These are phyloP conservation scores for Neodon shergylaensis DNA, from an alignment of 2,113 vertebrate species.

Conservation along the genomic window DNA sequence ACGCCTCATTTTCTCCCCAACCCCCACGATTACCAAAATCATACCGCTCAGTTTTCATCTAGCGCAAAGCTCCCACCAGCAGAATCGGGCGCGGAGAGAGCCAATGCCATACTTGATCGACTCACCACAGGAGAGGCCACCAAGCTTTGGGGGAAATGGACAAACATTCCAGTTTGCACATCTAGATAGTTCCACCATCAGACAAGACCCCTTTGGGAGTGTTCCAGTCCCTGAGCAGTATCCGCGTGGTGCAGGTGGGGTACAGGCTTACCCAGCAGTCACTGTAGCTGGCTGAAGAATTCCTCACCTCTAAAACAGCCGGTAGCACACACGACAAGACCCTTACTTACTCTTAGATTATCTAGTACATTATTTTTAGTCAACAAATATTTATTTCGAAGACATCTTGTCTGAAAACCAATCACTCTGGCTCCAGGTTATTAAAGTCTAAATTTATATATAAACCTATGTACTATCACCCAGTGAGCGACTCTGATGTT, in stretches of 20 bases:
- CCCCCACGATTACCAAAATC: not conserved
- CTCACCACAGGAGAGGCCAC: too few relatives aligned
- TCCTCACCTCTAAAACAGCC: not conserved
- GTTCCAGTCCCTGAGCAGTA: not conserved
- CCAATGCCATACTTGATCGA: too few relatives aligned
- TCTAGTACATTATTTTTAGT: constrained; percentile 14
- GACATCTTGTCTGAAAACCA: constrained; percentile 62
- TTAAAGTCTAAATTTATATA: constrained; percentile 61
- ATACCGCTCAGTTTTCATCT: too few relatives aligned
- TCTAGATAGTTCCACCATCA: not conserved
- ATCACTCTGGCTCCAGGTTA: constrained; percentile 69
- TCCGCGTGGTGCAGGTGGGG: not conserved
- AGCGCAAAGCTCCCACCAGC: accelerated
- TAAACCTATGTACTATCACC: constrained; percentile 42
- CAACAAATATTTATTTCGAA: constrained; percentile 62
- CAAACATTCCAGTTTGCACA: not conserved
- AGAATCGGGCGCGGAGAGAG: not conserved
- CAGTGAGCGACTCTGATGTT: not conserved
- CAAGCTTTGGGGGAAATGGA: not conserved
- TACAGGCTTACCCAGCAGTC: not conserved
- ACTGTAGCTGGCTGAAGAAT: not conserved
- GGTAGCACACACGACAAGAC: not conserved
- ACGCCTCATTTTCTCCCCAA: not conserved
- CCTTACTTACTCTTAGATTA: not conserved
- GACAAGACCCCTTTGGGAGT: not conserved